Conservation (phyloP, 2,113 vertebrate genomes). For the Equus przewalskii region DNA sequence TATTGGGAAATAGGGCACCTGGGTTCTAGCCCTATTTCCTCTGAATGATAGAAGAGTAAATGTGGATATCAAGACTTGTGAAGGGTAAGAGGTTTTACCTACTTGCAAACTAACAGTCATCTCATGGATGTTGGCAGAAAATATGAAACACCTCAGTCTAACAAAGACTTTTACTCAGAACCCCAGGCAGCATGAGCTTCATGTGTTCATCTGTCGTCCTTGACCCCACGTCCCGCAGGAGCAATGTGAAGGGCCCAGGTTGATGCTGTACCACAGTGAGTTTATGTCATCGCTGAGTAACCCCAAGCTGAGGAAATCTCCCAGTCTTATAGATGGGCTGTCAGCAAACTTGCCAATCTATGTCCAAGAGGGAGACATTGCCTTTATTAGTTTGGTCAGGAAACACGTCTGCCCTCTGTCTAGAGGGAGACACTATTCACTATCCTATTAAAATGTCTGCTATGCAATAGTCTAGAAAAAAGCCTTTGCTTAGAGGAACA, state of each 20-base stretch:
- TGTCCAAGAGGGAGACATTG: background rate
- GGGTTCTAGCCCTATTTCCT: background rate
- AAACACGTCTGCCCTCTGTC: background rate
- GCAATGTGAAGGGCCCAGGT: rapidly evolving
- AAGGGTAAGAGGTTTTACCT: background rate
- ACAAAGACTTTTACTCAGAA: background rate
- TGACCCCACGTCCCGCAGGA: rapidly evolving
- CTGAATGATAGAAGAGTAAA: background rate
- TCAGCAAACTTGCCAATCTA: background rate
- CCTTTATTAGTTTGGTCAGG: background rate
- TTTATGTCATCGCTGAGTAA: background rate
- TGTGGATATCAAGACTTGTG: background rate
- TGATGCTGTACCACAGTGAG: background rate
- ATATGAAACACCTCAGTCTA: background rate
- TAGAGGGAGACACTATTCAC: background rate
- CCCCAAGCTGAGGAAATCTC: background rate
- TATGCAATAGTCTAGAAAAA: background rate
- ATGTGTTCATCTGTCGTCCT: background rate
- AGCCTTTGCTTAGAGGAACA: background rate
- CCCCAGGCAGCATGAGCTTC: background rate
- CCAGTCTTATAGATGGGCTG: background rate
- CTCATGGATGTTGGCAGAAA: background rate
- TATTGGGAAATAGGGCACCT: background rate
- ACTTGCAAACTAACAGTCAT: background rate
- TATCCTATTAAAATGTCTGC: background rate